phyloP scores from a whole-genome alignment of 1,140 invertebrate genomes.

The Nomia melanderi region DNA sequence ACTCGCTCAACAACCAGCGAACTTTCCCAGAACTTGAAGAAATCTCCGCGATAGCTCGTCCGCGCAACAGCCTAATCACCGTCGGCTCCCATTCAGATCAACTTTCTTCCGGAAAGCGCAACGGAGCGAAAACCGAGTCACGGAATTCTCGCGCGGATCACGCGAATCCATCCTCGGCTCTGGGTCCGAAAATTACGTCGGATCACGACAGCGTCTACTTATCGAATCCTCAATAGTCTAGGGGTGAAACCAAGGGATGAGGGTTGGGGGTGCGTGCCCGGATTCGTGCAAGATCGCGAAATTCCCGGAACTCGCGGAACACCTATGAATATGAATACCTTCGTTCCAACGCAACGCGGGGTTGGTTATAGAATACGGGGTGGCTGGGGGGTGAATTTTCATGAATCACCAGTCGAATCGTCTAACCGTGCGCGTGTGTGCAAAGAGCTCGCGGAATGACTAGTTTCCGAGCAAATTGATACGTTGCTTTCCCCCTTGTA shows the following conservation, averaged over 20 bases:
- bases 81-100: neutral
- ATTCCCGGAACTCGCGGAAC: constrained; percentile 38
- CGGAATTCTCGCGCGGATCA: constrained; percentile 32
- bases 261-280: neutral
- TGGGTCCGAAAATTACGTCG: constrained; percentile 47
- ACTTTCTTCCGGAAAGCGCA: neutral
- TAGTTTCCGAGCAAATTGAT: constrained; percentile 44
- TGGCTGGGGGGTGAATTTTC: neutral
- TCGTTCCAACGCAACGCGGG: constrained; percentile 6
- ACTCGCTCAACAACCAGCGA: neutral
- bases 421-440: neutral
- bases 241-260: too few species aligned
- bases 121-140: constrained; percentile 17
- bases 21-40: neutral
- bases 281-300: constrained; percentile 43
- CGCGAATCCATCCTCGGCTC: constrained; percentile 37
- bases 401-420: constrained; percentile 11
- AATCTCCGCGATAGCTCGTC: neutral
- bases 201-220: constrained; percentile 50
- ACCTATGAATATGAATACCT: constrained; percentile 40
- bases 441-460: constrained; percentile 12
- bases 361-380: too few species aligned
- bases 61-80: constrained; percentile 10
- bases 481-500: neutral
- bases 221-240: constrained; percentile 22